Base-by-base conservation (phyloP, 2,888 invertebrate genomes). In the Callimorpha dominula region DNA sequence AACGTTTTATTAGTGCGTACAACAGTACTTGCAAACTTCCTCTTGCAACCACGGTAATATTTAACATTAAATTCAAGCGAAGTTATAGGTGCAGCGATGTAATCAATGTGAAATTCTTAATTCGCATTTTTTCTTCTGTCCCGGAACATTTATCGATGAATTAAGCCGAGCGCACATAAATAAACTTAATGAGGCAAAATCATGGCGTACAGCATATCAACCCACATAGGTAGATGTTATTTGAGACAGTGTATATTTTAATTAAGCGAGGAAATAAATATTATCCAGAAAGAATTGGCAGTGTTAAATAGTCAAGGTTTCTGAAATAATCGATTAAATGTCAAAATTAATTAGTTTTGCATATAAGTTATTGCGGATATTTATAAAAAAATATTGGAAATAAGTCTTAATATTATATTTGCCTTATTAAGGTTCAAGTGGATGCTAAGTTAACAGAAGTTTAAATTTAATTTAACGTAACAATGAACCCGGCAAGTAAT, bases 171-270 rank as follows among this genome's bases (percentile, higher is more conserved):
- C 84, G 87, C 86, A 88, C 90, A 90, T 93, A 94, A 93, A 93
- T 93, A 92, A 92, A 92, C 86, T 90, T 93, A 93, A 94, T 93
- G 91, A 93, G 89, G 87, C 87, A 89, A 93, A 93, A 90, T 90
- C 89, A 91, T 90, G 89, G 85, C 88, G 87, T 82, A 81, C 82
- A 81, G 82, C 83, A 82, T 86, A 85, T 87, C 86, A 88, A 85
- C 85, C 84, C 75, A 81, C 79, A 86, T 86, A 79, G 74, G 72
- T 87, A 85, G 85, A 83, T 82, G 80, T 84, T 85, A 84, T 85
- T 87, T 85, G 84, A 85, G 84, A 85, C 79, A 83, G 81, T 73
- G 72, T 75, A 85, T 84, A 81, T 84, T 81, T 89, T 88, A 88
- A 90, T 89, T 89, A 88, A 79, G 43, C 68, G 67, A 75, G 54